phyloP scores from a whole-genome alignment of 2,888 invertebrate species.

The Siphonodentalium dalli region DNA sequence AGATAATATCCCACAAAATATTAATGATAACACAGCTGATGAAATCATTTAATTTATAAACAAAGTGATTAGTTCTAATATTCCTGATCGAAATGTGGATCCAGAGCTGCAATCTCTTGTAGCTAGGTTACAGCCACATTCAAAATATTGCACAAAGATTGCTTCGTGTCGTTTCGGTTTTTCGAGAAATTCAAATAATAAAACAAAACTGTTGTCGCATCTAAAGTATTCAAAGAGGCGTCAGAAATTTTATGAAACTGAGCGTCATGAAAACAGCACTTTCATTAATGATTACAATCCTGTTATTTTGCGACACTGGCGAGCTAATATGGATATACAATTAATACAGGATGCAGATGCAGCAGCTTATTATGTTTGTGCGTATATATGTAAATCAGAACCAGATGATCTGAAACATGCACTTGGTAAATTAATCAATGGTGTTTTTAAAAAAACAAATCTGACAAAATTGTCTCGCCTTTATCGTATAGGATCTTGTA shows the following conservation, averaged over 20 bases:
- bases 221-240: not conserved
- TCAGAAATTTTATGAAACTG: conserved; percentile 20
- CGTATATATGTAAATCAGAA: conserved; percentile 27
- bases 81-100: conserved; percentile 3
- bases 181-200: conserved; percentile 2
- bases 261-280: not conserved
- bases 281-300: conserved; percentile 26
- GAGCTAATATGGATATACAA: conserved; percentile 29
- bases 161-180: conserved; percentile 23
- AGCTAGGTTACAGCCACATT: conserved; percentile 17
- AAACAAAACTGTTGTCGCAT: conserved; percentile 10
- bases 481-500: too few relatives aligned
- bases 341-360: conserved; percentile 11
- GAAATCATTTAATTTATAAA: conserved; percentile 11
- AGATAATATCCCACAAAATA: not conserved
- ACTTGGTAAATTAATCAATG: too few relatives aligned
- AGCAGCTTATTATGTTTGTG: conserved; percentile 27
- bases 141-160: conserved; percentile 8
- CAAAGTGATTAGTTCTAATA: conserved; percentile 8
- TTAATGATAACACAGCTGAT: not conserved
- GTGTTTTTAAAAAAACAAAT: too few relatives aligned
- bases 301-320: conserved; percentile 19
- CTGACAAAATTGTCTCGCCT: too few relatives aligned
- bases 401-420: conserved; percentile 26
- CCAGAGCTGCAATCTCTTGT: conserved; percentile 9